These are phyloP conservation scores for Stegodyphus dumicola DNA, from an alignment of 1,140 invertebrate genomes.

Conservation along the genomic window DNA sequence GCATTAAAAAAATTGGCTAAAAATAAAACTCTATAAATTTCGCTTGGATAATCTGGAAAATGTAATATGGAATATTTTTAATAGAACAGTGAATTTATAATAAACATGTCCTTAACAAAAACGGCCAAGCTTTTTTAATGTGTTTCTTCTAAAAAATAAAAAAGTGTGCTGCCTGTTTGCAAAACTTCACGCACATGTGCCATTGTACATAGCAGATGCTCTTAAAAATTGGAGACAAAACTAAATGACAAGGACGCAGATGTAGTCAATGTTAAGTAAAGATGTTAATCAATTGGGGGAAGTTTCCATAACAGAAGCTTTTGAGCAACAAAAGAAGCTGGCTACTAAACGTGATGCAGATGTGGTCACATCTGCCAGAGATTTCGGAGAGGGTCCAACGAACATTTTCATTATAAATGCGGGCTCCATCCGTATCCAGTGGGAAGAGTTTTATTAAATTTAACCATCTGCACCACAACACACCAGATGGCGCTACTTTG, in stretches of 20 bases:
- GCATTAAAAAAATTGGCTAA: too few relatives aligned
- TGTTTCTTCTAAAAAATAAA: too few relatives aligned
- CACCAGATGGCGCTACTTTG: constrained; percentile 42
- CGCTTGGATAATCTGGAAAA: too few relatives aligned
- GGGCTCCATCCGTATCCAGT: neutral
- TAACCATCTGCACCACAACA: constrained; percentile 35
- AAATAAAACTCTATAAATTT: too few relatives aligned
- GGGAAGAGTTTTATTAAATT: constrained; percentile 36
- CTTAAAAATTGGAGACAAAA: neutral
- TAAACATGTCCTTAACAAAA: too few relatives aligned
- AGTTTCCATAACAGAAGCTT: neutral
- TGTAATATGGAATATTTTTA: too few relatives aligned
- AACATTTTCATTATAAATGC: constrained; percentile 44
- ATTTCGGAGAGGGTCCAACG: constrained; percentile 25
- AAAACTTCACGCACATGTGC: too few relatives aligned
- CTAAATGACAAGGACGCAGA: neutral
- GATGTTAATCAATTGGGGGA: constrained; percentile 37
- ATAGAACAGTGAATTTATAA: too few relatives aligned
- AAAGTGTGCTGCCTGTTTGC: too few relatives aligned
- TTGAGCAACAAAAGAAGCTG: neutral
- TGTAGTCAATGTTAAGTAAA: neutral
- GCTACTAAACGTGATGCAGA: constrained; percentile 14
- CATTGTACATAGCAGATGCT: too few relatives aligned
- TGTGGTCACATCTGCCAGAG: constrained; percentile 32
- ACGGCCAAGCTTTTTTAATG: too few relatives aligned